A percentile compares a stretch with the other conserved stretches of the same genome.
Evolutionary conservation across 2,113 vertebrate genomes (phyloP).

Genomic region (Saccopteryx leptura): DNA sequence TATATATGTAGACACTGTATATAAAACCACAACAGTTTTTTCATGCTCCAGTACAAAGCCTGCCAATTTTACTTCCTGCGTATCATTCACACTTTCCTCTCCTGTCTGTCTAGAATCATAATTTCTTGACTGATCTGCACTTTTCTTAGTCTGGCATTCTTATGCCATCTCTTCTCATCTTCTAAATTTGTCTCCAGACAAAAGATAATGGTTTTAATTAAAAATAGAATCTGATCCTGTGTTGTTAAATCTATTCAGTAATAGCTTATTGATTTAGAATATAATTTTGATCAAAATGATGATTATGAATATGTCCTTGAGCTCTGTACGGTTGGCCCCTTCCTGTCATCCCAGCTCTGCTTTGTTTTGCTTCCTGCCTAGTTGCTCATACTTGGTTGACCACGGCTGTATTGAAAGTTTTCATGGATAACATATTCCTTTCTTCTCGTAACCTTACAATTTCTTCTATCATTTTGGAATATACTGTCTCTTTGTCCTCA

Average conservation of each 20-base stretch:
- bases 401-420: neutral
- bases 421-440: neutral
- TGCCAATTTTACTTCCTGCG: neutral
- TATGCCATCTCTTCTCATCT: neutral
- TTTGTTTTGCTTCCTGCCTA: neutral
- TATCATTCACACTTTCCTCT: neutral
- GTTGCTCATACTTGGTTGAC: neutral
- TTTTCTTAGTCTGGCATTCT: neutral
- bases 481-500: rapidly evolving
- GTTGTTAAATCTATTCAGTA: neutral
- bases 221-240: neutral
- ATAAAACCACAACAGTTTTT: neutral
- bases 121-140: neutral
- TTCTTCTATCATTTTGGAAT: neutral
- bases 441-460: neutral
- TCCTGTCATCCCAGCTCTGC: neutral
- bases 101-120: neutral
- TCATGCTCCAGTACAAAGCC: neutral
- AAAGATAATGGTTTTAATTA: neutral
- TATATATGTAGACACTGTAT: neutral
- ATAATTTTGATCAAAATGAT: neutral
- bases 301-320: neutral
- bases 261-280: neutral
- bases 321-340: neutral
- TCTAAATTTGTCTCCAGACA: neutral